Evolutionary conservation across 2,797 vertebrate genomes (phyloP).

Genomic region (Rhabdophis nuchalis): DNA sequence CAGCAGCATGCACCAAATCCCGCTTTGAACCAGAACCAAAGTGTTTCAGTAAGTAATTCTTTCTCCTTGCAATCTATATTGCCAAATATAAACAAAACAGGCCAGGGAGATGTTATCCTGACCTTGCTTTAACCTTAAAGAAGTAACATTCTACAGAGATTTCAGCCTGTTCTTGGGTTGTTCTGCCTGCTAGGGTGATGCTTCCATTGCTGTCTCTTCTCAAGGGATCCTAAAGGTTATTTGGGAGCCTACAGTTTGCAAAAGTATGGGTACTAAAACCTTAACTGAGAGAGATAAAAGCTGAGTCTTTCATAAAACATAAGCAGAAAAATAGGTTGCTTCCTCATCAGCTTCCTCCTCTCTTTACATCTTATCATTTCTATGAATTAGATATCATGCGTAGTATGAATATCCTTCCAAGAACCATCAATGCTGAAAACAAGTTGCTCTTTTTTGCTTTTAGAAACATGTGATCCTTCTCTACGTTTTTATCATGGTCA

Average conservation of each 20-base stretch:
- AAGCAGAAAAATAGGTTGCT: background rate
- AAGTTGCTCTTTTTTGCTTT: background rate
- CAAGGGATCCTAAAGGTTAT: background rate
- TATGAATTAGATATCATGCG: background rate
- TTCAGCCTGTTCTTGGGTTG: background rate
- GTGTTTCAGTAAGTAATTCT: slow-evolving; percentile 65
- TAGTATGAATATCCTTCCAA: background rate
- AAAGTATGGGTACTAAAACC: background rate
- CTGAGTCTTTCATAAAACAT: background rate
- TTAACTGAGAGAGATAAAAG: background rate
- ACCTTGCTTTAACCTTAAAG: background rate
- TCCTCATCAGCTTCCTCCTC: background rate
- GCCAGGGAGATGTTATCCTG: background rate
- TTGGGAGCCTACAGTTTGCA: background rate
- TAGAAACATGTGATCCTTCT: background rate
- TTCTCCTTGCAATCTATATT: background rate
- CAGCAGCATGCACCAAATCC: accelerated
- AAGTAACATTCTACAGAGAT: background rate
- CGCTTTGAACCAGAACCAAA: slow-evolving; percentile 59
- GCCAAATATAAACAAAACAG: background rate
- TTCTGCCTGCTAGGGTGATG: background rate
- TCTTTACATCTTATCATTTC: background rate
- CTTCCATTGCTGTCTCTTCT: background rate
- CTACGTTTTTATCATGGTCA: background rate
- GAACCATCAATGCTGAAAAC: background rate